Base-by-base conservation (phyloP, 2,888 invertebrate genomes). In the Tipula lateralis region DNA sequence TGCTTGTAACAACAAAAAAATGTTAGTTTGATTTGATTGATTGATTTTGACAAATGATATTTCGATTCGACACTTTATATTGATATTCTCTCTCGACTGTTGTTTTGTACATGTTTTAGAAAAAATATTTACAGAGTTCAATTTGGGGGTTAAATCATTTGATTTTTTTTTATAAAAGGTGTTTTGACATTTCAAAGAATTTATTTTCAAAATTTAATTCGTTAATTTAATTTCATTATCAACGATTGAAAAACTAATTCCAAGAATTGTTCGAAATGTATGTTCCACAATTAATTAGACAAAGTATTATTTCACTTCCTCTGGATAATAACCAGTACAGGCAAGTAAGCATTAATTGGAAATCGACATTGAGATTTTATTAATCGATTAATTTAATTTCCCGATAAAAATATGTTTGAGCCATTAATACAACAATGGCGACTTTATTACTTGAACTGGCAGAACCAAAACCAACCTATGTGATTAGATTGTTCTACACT, bases 41-140 rank as follows among this genome's bases (percentile, higher is more conserved):
- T 82, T 30, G 82, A 30, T 82, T 82, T 82, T 82, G 82, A 32
- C 29, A 82, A 82, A 82, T 82, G 82, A 82, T 82, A 82, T 82
- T 82, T 82, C 32, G 82, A 82, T 66, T 66, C 66, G 66, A 66
- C 66, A 66, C 66, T 66, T 66, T 66, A 66, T 66, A 66, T 12
- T 24, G 66, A 66, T 66, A 66, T 66, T 50, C 50, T 50, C 39
- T 44, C 13, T 24, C 66, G 66, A 66, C 66, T 66, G 66, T 66
- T 24, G 66, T 66, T 1, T 66, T 66, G 66, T 24, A 66, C 9
- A 66, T 12, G 66, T 66, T 66, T 66, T 24, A 24, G 24, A 12
- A 66, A 66, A 44, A 39, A 44, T n/a, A 44, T 2, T 12, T 24
- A 66, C 66, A 66, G 24, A 66, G 66, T 66, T 66, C 66, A 66